These are phyloP conservation scores for Psophia crepitans DNA, from an alignment of 2,113 vertebrate species.

Conservation along the genomic window DNA sequence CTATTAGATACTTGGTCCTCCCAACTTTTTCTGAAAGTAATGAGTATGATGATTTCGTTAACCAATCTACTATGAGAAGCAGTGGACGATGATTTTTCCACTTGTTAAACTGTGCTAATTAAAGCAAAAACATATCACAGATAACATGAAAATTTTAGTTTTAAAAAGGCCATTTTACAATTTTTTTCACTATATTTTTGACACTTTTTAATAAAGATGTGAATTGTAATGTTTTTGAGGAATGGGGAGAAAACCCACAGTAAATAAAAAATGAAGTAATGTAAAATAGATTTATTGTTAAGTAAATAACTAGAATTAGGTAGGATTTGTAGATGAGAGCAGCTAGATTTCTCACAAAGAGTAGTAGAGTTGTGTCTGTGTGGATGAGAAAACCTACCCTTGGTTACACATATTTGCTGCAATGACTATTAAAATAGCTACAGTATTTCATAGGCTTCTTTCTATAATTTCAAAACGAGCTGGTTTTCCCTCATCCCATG, in stretches of 20 bases:
- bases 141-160: not conserved
- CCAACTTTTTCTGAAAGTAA: not conserved
- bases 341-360: not conserved
- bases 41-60: not conserved
- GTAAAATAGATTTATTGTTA: constrained; percentile 39
- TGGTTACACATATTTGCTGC: constrained; percentile 27
- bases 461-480: constrained; percentile 16
- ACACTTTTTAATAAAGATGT: constrained; percentile 4
- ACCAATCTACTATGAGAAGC: not conserved
- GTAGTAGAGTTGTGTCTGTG: not conserved
- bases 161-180: not conserved
- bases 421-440: constrained; percentile 64
- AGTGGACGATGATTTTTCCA: not conserved
- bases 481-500: constrained; percentile 38
- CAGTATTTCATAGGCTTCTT: constrained; percentile 44
- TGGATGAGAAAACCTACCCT: constrained; percentile 16
- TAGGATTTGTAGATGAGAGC: constrained; percentile 47
- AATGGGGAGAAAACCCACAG: not conserved
- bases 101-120: not conserved
- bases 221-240: constrained; percentile 39
- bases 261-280: constrained; percentile 39
- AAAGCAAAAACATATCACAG: not conserved
- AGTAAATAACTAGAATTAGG: constrained; percentile 38
- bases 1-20: not conserved
- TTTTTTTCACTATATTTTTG: too few relatives aligned